These are phyloP conservation scores for Xyrauchen texanus DNA, from an alignment of 2,113 vertebrate species.

Conservation along the genomic window DNA sequence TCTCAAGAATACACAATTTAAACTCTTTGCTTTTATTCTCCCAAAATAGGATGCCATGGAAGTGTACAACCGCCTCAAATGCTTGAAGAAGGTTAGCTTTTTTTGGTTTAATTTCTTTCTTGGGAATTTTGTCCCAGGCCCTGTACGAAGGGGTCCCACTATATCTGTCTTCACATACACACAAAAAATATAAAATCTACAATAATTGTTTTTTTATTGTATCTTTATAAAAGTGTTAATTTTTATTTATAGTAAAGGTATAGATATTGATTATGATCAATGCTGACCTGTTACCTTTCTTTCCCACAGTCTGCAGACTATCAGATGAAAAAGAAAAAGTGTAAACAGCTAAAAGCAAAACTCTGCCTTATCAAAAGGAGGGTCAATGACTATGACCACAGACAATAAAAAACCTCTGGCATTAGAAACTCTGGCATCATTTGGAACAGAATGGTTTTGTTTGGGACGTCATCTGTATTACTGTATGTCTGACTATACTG, in stretches of 20 bases:
- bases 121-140: background rate
- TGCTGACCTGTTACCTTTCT: background rate
- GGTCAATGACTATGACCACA: constrained; percentile 83
- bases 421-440: background rate
- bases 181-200: too few relatives aligned
- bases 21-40: background rate
- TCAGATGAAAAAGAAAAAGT: constrained; percentile 78
- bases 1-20: too few relatives aligned
- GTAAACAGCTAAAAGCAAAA: constrained; percentile 80
- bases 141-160: too few relatives aligned
- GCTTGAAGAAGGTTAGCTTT: constrained; percentile 72
- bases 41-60: constrained; percentile 71
- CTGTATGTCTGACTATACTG: constrained; percentile 1
- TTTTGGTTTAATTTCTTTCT: background rate
- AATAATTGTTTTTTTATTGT: too few relatives aligned
- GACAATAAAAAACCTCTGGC: constrained; percentile 58
- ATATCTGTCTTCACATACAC: too few relatives aligned
- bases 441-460: background rate
- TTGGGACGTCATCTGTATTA: constrained; percentile 5
- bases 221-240: background rate
- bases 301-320: constrained; percentile 79
- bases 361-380: constrained; percentile 85
- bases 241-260: background rate
- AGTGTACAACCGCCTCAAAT: constrained; percentile 75
- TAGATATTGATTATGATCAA: background rate